Percentiles rank a stretch among this genome's conserved stretches.
These are phyloP conservation scores for Indicator indicator DNA, from an alignment of 2,113 vertebrate species.

Conservation along the genomic window DNA sequence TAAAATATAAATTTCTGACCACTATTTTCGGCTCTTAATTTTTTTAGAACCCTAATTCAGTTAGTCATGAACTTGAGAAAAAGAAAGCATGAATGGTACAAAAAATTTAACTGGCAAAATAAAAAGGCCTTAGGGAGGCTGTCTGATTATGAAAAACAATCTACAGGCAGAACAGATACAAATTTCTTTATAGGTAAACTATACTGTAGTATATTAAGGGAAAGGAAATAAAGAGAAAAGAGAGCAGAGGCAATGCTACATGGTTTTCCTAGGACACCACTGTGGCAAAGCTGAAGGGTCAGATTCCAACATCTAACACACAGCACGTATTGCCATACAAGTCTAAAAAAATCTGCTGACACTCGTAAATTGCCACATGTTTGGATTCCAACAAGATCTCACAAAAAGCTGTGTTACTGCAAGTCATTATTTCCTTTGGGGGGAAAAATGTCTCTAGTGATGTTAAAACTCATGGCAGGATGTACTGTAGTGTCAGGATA, in stretches of 20 bases:
- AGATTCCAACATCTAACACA: constrained; percentile 62
- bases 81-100: not conserved
- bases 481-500: constrained; percentile 41
- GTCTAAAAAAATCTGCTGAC: constrained; percentile 53
- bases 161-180: not conserved
- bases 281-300: constrained; percentile 64
- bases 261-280: constrained; percentile 54
- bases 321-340: constrained; percentile 66
- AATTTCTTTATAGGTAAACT: not conserved
- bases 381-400: constrained; percentile 69
- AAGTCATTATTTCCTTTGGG: constrained; percentile 68
- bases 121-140: not conserved
- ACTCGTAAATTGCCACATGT: constrained; percentile 73
- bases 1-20: not conserved
- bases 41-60: not conserved
- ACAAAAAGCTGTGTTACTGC: constrained; percentile 67
- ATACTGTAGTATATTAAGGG: not conserved
- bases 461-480: constrained; percentile 56
- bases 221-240: constrained; percentile 15
- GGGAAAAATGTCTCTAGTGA: constrained; percentile 20
- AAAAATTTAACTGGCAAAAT: not conserved
- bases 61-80: not conserved
- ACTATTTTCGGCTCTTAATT: not conserved
- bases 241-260: not conserved
- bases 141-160: not conserved